These are phyloP conservation scores for Morinoia aosen DNA, from an alignment of 2,888 invertebrate genomes.

Conservation along the genomic window DNA sequence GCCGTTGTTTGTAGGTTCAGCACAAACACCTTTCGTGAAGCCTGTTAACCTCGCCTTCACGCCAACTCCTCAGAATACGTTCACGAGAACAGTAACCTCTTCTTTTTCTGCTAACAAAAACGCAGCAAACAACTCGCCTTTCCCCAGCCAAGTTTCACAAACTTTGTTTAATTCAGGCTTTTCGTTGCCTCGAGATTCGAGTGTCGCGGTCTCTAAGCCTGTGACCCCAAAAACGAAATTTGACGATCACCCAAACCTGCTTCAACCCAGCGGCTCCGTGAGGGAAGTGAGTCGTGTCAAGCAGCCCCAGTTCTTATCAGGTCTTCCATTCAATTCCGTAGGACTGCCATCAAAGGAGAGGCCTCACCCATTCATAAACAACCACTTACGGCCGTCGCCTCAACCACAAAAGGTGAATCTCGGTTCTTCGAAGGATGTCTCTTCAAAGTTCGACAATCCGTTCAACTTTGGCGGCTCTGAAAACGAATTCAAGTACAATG, in stretches of 20 bases:
- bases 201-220: background rate
- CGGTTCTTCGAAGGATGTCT: background rate
- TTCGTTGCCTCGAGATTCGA: background rate
- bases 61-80: background rate
- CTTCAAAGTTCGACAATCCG: background rate
- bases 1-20: background rate
- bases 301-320: conserved; percentile 40
- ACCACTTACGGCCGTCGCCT: background rate
- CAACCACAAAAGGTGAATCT: background rate
- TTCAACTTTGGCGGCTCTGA: background rate
- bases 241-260: background rate
- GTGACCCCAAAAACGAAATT: background rate
- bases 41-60: background rate
- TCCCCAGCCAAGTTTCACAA: background rate
- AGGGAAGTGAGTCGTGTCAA: conserved; percentile 13
- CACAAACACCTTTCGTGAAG: background rate
- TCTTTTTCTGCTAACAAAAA: background rate
- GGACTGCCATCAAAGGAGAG: background rate
- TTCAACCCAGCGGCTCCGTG: conserved; percentile 14
- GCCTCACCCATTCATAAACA: background rate
- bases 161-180: background rate
- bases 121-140: background rate
- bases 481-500: background rate
- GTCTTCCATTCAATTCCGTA: conserved; percentile 23
- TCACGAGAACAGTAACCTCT: background rate